Evolutionary conservation across 2,797 vertebrate genomes (phyloP), one percentile per base, ranked within the genome.

Genomic region (Potorous gilbertii): DNA sequence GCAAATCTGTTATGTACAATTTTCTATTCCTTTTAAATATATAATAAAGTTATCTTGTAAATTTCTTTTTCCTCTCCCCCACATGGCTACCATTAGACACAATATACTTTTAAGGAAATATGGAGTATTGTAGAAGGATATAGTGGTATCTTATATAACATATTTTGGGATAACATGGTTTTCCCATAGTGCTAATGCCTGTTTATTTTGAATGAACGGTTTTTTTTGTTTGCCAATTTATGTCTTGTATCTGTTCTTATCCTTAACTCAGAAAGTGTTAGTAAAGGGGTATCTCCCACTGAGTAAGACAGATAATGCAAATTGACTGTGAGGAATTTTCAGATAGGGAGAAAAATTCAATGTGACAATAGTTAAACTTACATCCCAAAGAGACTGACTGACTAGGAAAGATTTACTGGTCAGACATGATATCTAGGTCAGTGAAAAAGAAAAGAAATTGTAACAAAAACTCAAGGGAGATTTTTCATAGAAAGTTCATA

Each of bases 321-420:
- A 24, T 81, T 1, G 90, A 74, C 92, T 62, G 87, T 93, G 91
- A 97, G 28, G 34, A 57, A 91, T 92, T 96, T 94, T 94, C 87
- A 66, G 6, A 54, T 93, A 56, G 55, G 56, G 92, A 96, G 40
- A 24, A 56, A 66, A 93, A 87, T 55, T 0, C 6, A 40, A 40
- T 89, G 18, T 59, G 92, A 91, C 54, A 81, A 74, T 46, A 46
- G 74, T 81, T 8, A 81, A 81, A 81, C 40, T 74, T 24, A 40
- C 18, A 74, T 21, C 66, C 18, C 21, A 46, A 21, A 81, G 9
- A 2, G n/a, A 31, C 74, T 74, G n/a, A 31, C 74, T 74, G 8
- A 81, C 40, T 24, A 46, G 74, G 74, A 9, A 46, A 46, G 21
- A 46, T 81, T 21, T 81, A 11, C 18, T 81, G 40, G 18, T 81